These are phyloP conservation scores for Lithophane leautieri DNA, from an alignment of 2,888 invertebrate species.

Conservation along the genomic window DNA sequence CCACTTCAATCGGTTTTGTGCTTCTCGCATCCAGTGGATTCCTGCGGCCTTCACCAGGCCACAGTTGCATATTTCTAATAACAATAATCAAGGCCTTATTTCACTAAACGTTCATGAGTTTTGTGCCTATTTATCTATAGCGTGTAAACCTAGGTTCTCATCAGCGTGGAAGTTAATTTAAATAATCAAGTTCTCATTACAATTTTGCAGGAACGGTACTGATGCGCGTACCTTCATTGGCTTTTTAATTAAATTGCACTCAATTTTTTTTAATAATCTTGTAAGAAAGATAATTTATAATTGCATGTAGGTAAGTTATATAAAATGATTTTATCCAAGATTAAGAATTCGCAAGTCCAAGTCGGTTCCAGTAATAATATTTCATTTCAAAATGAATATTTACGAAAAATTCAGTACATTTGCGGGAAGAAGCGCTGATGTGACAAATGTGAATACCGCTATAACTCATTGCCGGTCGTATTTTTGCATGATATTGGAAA, in stretches of 20 bases:
- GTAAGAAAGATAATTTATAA: neutral
- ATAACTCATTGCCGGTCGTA: slow-evolving; percentile 51
- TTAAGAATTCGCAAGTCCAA: slow-evolving; percentile 7
- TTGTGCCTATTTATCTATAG: neutral
- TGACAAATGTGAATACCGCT: slow-evolving; percentile 53
- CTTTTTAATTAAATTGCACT: slow-evolving; percentile 1
- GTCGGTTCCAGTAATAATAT: slow-evolving; percentile 40
- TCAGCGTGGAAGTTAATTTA: neutral
- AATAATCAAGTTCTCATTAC: neutral
- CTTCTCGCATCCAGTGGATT: too few relatives aligned
- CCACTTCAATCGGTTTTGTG: too few relatives aligned
- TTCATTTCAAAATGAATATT: slow-evolving; percentile 59
- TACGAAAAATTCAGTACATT: slow-evolving; percentile 60
- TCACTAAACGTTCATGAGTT: neutral
- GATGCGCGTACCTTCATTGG: neutral
- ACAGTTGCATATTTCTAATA: neutral
- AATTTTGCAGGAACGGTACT: neutral
- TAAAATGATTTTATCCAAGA: neutral
- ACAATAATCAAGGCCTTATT: neutral
- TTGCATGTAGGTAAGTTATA: neutral
- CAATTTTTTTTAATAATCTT: neutral
- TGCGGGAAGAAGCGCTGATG: slow-evolving; percentile 50
- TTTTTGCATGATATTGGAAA: slow-evolving; percentile 53
- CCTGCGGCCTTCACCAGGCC: too few relatives aligned
- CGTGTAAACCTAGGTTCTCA: too few relatives aligned